Conservation (phyloP, 2,797 vertebrate species). For the Glyptemys insculpta region DNA sequence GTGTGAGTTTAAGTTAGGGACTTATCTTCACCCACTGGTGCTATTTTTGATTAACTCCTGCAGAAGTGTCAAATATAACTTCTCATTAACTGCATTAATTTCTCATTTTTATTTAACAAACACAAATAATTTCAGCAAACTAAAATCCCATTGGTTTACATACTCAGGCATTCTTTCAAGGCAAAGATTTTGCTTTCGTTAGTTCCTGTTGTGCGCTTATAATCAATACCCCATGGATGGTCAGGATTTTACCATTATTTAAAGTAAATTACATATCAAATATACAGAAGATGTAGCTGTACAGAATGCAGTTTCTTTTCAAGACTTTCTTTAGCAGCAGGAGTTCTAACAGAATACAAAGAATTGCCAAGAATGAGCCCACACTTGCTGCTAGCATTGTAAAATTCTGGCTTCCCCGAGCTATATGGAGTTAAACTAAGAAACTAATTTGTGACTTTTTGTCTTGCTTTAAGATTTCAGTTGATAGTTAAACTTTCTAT, state of each 20-base stretch:
- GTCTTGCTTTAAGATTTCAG: neutral
- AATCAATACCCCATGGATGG: neutral
- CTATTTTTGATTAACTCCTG: neutral
- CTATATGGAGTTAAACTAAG: neutral
- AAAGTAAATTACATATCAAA: neutral
- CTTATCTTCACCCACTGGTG: neutral
- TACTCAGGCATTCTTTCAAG: constrained; percentile 2
- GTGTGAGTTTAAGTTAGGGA: neutral
- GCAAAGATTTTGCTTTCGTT: neutral
- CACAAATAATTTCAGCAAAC: neutral
- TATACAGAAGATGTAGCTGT: neutral
- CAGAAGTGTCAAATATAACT: neutral
- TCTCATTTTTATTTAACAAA: neutral
- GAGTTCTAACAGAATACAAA: neutral
- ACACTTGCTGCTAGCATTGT: neutral
- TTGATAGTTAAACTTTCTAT: neutral
- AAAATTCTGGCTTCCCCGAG: neutral
- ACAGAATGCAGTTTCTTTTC: neutral
- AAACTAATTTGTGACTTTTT: neutral
- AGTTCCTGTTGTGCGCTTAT: neutral
- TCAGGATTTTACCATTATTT: neutral
- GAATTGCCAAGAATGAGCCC: neutral
- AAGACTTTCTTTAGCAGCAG: constrained; percentile 1
- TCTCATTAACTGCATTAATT: fast-evolving
- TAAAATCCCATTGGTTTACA: neutral